Base-by-base conservation (phyloP, 2,888 invertebrate species). In the Leptinotarsa juncta region DNA sequence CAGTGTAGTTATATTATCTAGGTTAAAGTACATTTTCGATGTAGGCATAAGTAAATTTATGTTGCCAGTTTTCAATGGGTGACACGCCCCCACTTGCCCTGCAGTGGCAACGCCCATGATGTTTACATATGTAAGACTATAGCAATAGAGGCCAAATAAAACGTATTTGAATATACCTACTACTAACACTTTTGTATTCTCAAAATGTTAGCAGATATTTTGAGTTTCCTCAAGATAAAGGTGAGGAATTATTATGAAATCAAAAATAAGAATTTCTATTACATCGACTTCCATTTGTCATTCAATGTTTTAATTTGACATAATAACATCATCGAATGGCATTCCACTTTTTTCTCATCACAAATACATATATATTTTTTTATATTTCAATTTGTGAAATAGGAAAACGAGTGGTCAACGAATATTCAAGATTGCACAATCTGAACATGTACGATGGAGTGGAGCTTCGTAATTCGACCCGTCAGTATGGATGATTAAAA, bases 401-500 rank as follows among this genome's bases (percentile, higher is more conserved):
- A 94, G 94, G 93, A 77, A 93, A 93, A 89, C 90, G 91, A 88
- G 91, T 92, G 83, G 92, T 94, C 86, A 92, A 93, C 89, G 93
- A 94, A 89, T 94, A 94, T 88, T 93, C 93, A 85, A 91, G 92
- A 89, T 92, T 92, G 83, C 91, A 94, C 89, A 93, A 94, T 88
- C 89, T 94, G 84, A 93, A 93, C 90, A 91, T 94, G 89, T 94
- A 93, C 90, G 93, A 93, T 87, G 94, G 94, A 78, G 91, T 90
- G 85, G 93, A 93, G 88, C 91, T 94, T 78, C 90, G 93, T 88
- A 93, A 93, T 89, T 92, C 93, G 85, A 93, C 93, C 87, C 92
- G 94, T 90, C 93, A 93, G 92, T 94, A 93, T 91, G 93, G 93
- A 93, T 93, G 93, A 93, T 93, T 92, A 93, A 88, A 88, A 86